Percentiles rank a stretch among this genome's conserved stretches.
Conservation (phyloP, 2,797 vertebrate species). For the Characodon lateralis region DNA sequence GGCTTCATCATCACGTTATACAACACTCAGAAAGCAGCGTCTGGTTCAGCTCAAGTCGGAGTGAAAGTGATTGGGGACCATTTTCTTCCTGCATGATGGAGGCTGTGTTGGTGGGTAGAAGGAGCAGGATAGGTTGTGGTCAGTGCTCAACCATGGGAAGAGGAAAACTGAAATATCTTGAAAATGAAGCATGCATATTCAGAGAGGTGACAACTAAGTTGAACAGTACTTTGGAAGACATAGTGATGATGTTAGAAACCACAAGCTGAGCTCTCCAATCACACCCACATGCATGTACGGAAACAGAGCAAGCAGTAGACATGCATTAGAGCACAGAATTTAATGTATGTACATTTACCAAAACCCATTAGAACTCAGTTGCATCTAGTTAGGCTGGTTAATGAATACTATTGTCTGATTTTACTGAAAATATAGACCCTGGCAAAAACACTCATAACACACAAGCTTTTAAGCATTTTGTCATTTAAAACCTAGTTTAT, state of each 20-base stretch:
- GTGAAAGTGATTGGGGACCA: conserved; percentile 69
- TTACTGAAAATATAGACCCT: not conserved
- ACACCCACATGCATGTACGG: conserved; percentile 7
- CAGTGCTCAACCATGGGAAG: conserved; percentile 49
- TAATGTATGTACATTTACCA: not conserved
- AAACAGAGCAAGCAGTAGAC: not conserved
- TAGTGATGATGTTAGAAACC: conserved; percentile 49
- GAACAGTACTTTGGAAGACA: conserved; percentile 50
- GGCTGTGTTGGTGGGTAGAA: conserved; percentile 11
- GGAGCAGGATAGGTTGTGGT: conserved; percentile 48
- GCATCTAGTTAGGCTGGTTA: not conserved
- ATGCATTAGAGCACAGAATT: not conserved
- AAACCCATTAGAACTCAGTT: not conserved
- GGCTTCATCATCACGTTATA: conserved; percentile 70
- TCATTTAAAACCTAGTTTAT: too few relatives aligned
- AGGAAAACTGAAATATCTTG: conserved; percentile 41
- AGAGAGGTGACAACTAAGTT: conserved; percentile 52
- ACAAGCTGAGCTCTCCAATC: conserved; percentile 32
- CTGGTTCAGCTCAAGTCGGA: conserved; percentile 71
- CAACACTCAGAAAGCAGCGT: conserved; percentile 59
- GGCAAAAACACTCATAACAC: too few relatives aligned
- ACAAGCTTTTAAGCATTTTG: too few relatives aligned
- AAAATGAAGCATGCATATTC: conserved; percentile 38
- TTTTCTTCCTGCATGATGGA: conserved; percentile 38
- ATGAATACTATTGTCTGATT: not conserved